phyloP scores from a whole-genome alignment of 1,140 invertebrate species.

The Scaptomyza pallida region DNA sequence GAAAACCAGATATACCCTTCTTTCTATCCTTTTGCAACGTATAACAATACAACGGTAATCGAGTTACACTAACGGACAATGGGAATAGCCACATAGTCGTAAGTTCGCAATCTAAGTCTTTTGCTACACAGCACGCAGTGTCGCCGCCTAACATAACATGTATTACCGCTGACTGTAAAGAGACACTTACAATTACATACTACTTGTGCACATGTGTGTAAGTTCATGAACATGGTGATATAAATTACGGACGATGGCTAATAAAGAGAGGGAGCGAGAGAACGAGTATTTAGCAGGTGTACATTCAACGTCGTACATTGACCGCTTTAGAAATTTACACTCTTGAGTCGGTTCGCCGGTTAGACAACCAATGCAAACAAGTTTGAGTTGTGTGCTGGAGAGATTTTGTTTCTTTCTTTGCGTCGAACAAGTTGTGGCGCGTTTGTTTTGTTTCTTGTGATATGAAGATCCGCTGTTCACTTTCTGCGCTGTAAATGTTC shows the following conservation, averaged over 20 bases:
- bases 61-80: constrained; percentile 48
- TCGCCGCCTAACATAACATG: constrained; percentile 5
- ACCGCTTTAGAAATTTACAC: constrained; percentile 45
- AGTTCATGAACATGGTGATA: constrained; percentile 24
- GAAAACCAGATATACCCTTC: background rate
- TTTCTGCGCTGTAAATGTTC: constrained; percentile 45
- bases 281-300: constrained; percentile 49
- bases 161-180: constrained; percentile 25
- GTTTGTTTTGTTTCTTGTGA: constrained; percentile 22
- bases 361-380: constrained; percentile 47
- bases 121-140: constrained; percentile 9
- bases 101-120: constrained; percentile 19
- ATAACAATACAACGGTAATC: constrained; percentile 63
- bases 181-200: constrained; percentile 32
- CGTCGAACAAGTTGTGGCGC: background rate
- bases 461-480: constrained; percentile 42
- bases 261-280: constrained; percentile 19
- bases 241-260: constrained; percentile 36
- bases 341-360: constrained; percentile 13
- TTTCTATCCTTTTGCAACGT: background rate
- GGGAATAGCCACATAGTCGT: constrained; percentile 4
- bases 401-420: constrained; percentile 38
- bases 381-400: constrained; percentile 58
- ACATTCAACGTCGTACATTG: constrained; percentile 53
- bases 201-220: constrained; percentile 6